Evolutionary conservation across 2,113 vertebrate genomes (phyloP).

Genomic region (Rhabdornis inornatus): DNA sequence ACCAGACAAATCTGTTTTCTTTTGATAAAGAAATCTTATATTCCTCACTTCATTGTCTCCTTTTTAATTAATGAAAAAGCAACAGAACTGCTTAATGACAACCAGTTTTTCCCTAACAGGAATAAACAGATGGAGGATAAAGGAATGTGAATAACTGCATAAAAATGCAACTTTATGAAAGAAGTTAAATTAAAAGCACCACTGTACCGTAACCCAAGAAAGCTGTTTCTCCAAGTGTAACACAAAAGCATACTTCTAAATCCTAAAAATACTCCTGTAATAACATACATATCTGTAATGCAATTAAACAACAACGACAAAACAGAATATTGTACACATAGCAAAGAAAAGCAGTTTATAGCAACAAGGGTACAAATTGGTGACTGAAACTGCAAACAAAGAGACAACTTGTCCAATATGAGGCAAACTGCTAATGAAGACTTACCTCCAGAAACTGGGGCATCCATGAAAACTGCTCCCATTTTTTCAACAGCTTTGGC

Average conservation of each 20-base stretch:
- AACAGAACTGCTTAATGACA: background rate
- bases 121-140: background rate
- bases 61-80: background rate
- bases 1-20: background rate
- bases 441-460: constrained; percentile 96
- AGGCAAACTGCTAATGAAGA: background rate
- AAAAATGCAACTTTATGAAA: background rate
- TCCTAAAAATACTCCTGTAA: background rate
- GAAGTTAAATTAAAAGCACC: background rate
- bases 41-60: background rate
- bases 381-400: background rate
- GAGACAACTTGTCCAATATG: background rate
- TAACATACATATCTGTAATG: background rate
- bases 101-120: background rate
- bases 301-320: background rate
- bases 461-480: constrained; percentile 98
- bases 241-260: background rate
- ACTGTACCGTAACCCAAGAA: background rate
- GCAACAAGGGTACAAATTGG: background rate
- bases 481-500: constrained; percentile 90
- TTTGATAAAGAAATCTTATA: background rate
- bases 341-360: background rate
- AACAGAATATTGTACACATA: background rate
- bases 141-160: background rate
- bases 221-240: background rate